phyloP scores from a whole-genome alignment of 2,888 invertebrate species.

The Nudaria mundana region DNA sequence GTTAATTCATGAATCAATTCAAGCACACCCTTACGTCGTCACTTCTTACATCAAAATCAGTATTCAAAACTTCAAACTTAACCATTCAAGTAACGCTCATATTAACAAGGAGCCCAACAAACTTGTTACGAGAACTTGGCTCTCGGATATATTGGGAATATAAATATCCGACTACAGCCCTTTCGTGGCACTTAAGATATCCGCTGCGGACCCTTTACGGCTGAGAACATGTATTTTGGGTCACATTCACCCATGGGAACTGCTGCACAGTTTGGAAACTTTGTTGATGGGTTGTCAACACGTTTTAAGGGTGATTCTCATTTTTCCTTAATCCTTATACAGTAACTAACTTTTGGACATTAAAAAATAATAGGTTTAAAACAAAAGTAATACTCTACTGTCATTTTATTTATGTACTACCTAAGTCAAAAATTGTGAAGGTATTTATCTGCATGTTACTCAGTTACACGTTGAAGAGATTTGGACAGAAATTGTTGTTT shows the following conservation, averaged over 20 bases:
- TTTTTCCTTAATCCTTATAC: too few relatives aligned
- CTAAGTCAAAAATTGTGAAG: too few relatives aligned
- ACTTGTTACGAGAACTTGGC: constrained; percentile 49
- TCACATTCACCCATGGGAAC: constrained; percentile 47
- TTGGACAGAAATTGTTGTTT: too few relatives aligned
- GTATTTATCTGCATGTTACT: too few relatives aligned
- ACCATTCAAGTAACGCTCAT: constrained; percentile 32
- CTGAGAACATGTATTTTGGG: constrained; percentile 46
- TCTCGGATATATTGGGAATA: constrained; percentile 74
- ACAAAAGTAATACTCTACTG: too few relatives aligned
- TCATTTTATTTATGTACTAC: too few relatives aligned
- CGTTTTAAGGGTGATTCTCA: constrained; percentile 23
- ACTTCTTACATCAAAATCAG: not conserved
- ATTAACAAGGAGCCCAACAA: constrained; percentile 32
- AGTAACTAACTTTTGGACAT: too few relatives aligned
- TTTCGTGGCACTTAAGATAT: constrained; percentile 73
- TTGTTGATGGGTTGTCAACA: constrained; percentile 31
- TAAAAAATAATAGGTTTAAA: too few relatives aligned
- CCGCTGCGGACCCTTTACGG: constrained; percentile 53
- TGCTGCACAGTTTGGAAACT: constrained; percentile 36
- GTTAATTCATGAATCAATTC: too few relatives aligned
- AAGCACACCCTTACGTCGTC: not conserved
- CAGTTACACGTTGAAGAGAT: too few relatives aligned
- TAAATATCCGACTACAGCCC: constrained; percentile 71
- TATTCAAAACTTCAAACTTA: constrained; percentile 13